These are phyloP conservation scores for Hippoglossus stenolepis DNA, from an alignment of 2,113 vertebrate genomes.

Conservation along the genomic window DNA sequence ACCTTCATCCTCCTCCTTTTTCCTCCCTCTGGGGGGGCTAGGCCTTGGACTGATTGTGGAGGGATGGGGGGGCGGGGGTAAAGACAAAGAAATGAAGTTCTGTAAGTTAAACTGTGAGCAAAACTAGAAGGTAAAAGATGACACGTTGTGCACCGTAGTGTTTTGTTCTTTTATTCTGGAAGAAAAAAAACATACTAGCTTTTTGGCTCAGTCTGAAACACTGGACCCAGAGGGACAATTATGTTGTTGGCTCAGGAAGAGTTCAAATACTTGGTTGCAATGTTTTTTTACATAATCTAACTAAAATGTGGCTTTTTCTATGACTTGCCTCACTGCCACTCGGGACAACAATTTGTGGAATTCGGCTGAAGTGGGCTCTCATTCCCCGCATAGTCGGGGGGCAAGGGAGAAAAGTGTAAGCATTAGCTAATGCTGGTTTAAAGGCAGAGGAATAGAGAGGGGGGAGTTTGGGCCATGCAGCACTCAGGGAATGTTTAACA, in stretches of 20 bases:
- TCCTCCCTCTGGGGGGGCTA: constrained; percentile 34
- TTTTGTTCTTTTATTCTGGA: constrained; percentile 36
- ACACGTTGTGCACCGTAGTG: constrained; percentile 6
- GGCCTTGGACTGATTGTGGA: constrained; percentile 15
- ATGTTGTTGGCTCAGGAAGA: constrained; percentile 48
- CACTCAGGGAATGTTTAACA: constrained; percentile 71
- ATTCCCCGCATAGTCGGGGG: constrained; percentile 44
- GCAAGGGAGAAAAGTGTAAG: constrained; percentile 11
- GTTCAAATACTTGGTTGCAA: constrained; percentile 41
- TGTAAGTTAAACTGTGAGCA: constrained; percentile 23
- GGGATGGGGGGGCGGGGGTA: constrained; percentile 20
- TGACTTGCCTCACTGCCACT: constrained; percentile 26
- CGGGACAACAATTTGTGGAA: constrained; percentile 65
- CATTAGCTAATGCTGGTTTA: constrained; percentile 49
- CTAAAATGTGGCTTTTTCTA: constrained; percentile 33
- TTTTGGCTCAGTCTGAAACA: constrained; percentile 33
- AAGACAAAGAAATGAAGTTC: constrained; percentile 40
- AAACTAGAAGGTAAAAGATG: constrained; percentile 27
- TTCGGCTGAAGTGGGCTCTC: constrained; percentile 48
- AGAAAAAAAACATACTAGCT: constrained; percentile 1
- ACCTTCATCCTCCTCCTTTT: constrained; percentile 48
- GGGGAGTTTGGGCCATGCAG: constrained; percentile 15
- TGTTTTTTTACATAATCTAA: constrained; percentile 39
- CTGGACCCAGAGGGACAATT: constrained; percentile 56
- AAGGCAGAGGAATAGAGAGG: constrained; percentile 9